These are phyloP conservation scores for Lepidocyrtinus sp. DNA, from an alignment of 2,888 invertebrate species.

Conservation along the genomic window DNA sequence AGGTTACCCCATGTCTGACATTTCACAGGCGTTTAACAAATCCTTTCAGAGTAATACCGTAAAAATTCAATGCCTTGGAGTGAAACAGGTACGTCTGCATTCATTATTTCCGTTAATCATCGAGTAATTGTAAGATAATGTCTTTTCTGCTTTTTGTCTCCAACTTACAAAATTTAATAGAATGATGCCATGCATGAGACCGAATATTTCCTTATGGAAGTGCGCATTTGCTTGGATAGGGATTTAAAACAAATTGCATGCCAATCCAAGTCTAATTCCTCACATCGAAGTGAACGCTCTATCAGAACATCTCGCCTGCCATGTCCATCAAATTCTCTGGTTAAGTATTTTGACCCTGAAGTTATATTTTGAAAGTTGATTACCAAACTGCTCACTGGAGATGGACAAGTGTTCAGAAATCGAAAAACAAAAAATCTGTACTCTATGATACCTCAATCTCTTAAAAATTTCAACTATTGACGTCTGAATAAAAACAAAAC, in stretches of 20 bases:
- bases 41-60: conserved; percentile 58
- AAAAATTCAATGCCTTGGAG: not conserved
- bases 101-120: conserved; percentile 13
- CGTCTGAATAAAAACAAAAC: not conserved
- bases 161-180: conserved; percentile 21
- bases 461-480: not conserved
- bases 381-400: not conserved
- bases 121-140: no score
- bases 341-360: conserved; percentile 56
- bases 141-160: conserved; percentile 12
- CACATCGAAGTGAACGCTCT: conserved; percentile 38
- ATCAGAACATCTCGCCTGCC: no score
- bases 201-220: conserved; percentile 61
- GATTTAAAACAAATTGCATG: conserved; percentile 61
- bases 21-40: conserved; percentile 52
- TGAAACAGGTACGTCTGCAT: not conserved
- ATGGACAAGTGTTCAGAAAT: not conserved
- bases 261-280: not conserved
- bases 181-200: conserved; percentile 36
- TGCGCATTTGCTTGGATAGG: conserved; percentile 64
- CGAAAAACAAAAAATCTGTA: not conserved
- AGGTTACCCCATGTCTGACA: conserved; percentile 60
- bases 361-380: not conserved
- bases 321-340: conserved; percentile 59
- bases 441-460: not conserved